Conservation (phyloP, 2,113 vertebrate species). For the Donacobius atricapilla region DNA sequence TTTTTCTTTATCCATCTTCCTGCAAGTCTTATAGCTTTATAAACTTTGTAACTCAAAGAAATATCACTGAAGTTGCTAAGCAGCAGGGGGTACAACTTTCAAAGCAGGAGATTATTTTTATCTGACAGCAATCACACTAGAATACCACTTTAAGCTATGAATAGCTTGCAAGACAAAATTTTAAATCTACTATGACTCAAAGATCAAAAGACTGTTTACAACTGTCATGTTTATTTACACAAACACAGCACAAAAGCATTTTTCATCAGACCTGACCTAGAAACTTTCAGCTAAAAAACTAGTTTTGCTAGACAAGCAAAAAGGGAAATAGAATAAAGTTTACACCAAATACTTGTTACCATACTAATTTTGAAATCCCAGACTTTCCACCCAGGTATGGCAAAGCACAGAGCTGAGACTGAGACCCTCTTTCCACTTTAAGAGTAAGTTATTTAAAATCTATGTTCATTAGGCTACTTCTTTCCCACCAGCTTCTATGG, state of each 20-base stretch:
- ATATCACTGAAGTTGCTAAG: neutral
- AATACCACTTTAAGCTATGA: neutral
- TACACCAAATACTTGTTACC: neutral
- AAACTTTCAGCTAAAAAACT: neutral
- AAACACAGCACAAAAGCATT: neutral
- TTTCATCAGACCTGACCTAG: neutral
- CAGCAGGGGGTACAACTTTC: neutral
- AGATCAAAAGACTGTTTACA: constrained; percentile 25
- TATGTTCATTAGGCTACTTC: neutral
- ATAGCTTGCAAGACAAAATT: neutral
- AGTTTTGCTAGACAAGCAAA: neutral
- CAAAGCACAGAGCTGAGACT: neutral
- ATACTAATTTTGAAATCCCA: neutral
- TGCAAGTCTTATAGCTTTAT: neutral
- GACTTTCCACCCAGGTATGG: neutral
- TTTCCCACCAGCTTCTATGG: neutral
- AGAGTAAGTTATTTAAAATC: neutral
- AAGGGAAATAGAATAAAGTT: neutral
- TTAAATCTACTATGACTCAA: neutral
- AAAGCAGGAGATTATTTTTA: neutral
- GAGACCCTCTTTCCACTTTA: neutral
- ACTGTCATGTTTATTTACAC: neutral
- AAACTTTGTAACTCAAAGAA: neutral
- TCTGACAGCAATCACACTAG: neutral
- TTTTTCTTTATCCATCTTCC: neutral